These are phyloP conservation scores for Eublepharis macularius DNA, from an alignment of 2,113 vertebrate species.

Conservation along the genomic window DNA sequence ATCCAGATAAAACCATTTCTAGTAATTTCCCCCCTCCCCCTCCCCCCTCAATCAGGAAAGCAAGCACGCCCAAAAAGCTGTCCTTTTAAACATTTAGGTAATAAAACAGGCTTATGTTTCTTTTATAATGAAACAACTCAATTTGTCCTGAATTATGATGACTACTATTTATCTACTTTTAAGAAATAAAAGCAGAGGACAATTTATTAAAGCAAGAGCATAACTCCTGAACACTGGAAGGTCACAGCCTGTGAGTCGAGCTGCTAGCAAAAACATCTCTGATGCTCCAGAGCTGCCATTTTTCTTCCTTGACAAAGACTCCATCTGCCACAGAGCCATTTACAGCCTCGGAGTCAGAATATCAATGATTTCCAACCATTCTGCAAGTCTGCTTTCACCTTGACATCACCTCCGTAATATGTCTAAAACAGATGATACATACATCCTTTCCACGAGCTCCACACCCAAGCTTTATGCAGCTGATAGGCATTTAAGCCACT, in stretches of 20 bases:
- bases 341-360: slow-evolving; percentile 92
- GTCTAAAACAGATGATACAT: slow-evolving; percentile 79
- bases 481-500: slow-evolving; percentile 68
- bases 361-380: slow-evolving; percentile 94
- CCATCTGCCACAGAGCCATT: slow-evolving; percentile 96
- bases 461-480: slow-evolving; percentile 63
- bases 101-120: slow-evolving; percentile 61
- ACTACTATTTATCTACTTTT: slow-evolving; percentile 72
- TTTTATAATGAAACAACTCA: slow-evolving; percentile 65
- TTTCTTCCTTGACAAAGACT: slow-evolving; percentile 96
- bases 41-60: slow-evolving; percentile 37
- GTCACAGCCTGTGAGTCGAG: slow-evolving; percentile 81
- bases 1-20: slow-evolving; percentile 41
- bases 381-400: slow-evolving; percentile 88
- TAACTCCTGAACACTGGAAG: slow-evolving; percentile 80
- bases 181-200: slow-evolving; percentile 76
- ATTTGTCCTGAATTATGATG: slow-evolving; percentile 72
- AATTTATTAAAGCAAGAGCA: slow-evolving; percentile 81
- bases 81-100: slow-evolving; percentile 49
- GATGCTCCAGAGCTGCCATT: slow-evolving; percentile 88
- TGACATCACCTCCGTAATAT: slow-evolving; percentile 85
- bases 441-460: slow-evolving; percentile 60
- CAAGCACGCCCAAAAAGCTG: slow-evolving; percentile 54
- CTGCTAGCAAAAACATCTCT: slow-evolving; percentile 79
- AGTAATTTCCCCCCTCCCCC: neutral